Conservation (phyloP, 2,113 vertebrate species). For the Oryzias javanicus region DNA sequence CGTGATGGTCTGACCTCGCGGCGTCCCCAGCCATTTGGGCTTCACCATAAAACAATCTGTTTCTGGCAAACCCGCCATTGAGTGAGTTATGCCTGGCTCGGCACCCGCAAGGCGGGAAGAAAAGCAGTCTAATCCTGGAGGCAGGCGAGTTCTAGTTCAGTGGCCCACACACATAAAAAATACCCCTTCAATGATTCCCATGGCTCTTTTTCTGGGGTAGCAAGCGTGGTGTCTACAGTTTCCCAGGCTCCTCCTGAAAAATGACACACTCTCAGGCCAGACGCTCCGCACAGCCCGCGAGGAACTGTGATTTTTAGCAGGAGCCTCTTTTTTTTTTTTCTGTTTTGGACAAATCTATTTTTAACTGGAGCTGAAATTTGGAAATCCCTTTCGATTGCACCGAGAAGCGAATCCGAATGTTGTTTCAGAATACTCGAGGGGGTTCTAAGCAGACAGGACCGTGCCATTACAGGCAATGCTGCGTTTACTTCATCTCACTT, state of each 20-base stretch:
- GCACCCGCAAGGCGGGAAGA: conserved; percentile 40
- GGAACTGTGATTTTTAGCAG: conserved; percentile 79
- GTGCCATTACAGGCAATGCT: conserved; percentile 55
- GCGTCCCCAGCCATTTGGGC: conserved; percentile 53
- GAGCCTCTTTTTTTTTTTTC: conserved; percentile 54
- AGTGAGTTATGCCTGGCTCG: conserved; percentile 60
- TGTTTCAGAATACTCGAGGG: conserved; percentile 40
- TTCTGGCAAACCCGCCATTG: conserved; percentile 55
- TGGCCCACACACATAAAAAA: conserved; percentile 59
- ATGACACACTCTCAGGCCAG: conserved; percentile 74
- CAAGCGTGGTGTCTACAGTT: conserved; percentile 68
- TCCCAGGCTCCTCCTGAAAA: conserved; percentile 79
- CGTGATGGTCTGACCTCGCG: conserved; percentile 48
- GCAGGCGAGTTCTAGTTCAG: conserved; percentile 56
- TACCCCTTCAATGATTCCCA: conserved; percentile 68
- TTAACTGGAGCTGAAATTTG: conserved; percentile 67
- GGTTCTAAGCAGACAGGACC: conserved; percentile 36
- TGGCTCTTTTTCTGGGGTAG: conserved; percentile 72
- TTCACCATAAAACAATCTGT: conserved; percentile 62
- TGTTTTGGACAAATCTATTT: conserved; percentile 62
- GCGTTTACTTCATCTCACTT: conserved; percentile 54
- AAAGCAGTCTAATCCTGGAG: conserved; percentile 45
- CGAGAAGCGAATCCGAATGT: conserved; percentile 47
- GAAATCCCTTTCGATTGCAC: conserved; percentile 57
- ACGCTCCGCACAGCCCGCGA: conserved; percentile 67